These are phyloP conservation scores for Macrocentrus cingulum DNA, from an alignment of 1,140 invertebrate genomes.

Conservation along the genomic window DNA sequence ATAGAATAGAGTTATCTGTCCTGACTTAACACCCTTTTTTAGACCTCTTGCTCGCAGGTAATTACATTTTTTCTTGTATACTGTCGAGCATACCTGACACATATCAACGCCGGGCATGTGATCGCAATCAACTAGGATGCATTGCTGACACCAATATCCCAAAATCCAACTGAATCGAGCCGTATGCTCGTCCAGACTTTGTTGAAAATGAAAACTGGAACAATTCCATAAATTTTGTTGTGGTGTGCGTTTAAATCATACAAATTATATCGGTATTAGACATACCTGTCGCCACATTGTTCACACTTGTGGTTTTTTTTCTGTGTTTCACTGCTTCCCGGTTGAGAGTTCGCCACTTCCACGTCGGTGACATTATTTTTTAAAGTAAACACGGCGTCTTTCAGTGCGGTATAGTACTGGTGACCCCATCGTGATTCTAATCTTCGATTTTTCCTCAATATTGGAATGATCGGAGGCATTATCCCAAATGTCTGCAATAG, in stretches of 20 bases:
- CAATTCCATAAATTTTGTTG: not conserved
- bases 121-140: constrained; percentile 35
- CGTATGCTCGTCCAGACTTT: constrained; percentile 29
- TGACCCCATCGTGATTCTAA: constrained; percentile 28
- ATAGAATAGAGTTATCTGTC: constrained; percentile 44
- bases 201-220: constrained; percentile 30
- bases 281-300: constrained; percentile 50
- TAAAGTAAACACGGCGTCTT: constrained; percentile 40
- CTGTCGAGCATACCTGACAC: constrained; percentile 31
- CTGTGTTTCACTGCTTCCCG: constrained; percentile 26
- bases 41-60: constrained; percentile 37
- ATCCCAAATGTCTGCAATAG: no score
- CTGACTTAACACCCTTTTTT: constrained; percentile 34
- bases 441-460: not conserved
- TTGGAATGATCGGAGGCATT: no score
- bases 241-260: constrained; percentile 6
- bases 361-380: constrained; percentile 31
- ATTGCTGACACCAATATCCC: constrained; percentile 30
- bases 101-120: constrained; percentile 23
- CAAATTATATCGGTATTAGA: not conserved
- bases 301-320: constrained; percentile 37
- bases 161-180: constrained; percentile 29
- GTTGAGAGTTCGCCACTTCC: constrained; percentile 36
- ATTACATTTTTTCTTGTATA: constrained; percentile 34
- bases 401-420: constrained; percentile 39